phyloP scores from a whole-genome alignment of 2,113 vertebrate genomes.

The Melanerpes aurifrons region DNA sequence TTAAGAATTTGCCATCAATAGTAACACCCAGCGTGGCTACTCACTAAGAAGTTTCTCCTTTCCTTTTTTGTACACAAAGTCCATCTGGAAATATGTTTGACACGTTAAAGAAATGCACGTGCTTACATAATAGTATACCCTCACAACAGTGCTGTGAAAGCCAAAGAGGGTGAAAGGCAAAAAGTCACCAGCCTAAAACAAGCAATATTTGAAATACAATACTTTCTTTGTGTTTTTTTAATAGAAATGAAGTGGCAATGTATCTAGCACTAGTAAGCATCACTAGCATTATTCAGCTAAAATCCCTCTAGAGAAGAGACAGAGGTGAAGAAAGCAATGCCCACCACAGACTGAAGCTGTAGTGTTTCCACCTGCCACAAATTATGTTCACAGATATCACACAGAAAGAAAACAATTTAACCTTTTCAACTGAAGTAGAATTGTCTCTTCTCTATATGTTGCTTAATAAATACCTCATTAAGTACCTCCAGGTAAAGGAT shows the following conservation, averaged over 20 bases:
- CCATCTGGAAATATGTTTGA: slow-evolving; percentile 21
- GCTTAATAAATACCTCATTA: not conserved
- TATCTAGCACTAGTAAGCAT: not conserved
- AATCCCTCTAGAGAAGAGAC: not conserved
- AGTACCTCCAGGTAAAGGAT: not conserved
- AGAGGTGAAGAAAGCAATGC: not conserved
- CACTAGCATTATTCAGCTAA: not conserved
- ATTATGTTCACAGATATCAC: not conserved
- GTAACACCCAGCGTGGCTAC: not conserved
- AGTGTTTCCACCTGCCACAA: not conserved
- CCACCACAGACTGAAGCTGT: not conserved
- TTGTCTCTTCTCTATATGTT: too few relatives aligned
- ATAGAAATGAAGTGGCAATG: not conserved
- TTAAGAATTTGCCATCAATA: slow-evolving; percentile 2
- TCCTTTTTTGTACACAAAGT: not conserved
- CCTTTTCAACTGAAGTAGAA: not conserved
- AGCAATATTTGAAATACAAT: not conserved
- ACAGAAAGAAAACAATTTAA: not conserved
- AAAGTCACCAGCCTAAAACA: not conserved
- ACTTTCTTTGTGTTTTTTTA: not conserved
- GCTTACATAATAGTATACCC: not conserved
- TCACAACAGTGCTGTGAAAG: not conserved
- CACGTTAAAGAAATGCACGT: not conserved
- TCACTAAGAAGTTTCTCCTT: slow-evolving; percentile 4
- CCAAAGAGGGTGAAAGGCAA: not conserved